Conservation (phyloP, 2,797 vertebrate species). For the Channa striata region DNA sequence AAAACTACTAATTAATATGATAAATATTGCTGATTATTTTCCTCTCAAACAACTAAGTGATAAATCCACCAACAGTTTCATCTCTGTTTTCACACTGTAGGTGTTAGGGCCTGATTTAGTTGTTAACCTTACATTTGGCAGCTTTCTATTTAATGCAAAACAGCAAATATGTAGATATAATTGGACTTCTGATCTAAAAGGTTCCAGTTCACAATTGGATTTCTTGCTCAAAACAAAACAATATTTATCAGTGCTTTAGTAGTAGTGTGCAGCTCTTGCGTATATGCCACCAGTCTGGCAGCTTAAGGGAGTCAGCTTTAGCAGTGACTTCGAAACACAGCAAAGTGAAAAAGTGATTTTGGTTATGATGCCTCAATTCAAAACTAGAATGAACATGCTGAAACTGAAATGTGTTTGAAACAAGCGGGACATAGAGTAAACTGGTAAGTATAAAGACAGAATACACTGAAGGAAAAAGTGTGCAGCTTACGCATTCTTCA, state of each 20-base stretch:
- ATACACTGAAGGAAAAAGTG: too few relatives aligned
- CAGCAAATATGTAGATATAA: not conserved
- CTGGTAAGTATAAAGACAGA: too few relatives aligned
- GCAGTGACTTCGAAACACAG: slow-evolving; percentile 14
- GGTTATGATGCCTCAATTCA: slow-evolving; percentile 5
- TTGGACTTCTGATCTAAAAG: not conserved
- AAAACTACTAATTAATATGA: not conserved
- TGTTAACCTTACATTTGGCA: not conserved
- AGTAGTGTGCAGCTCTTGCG: not conserved
- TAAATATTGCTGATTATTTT: not conserved
- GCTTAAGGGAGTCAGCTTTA: slow-evolving; percentile 11
- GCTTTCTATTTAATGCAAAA: slow-evolving; percentile 1
- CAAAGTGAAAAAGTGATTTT: slow-evolving; percentile 22
- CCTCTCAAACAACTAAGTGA: not conserved
- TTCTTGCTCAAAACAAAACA: not conserved
- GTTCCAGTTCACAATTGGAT: not conserved
- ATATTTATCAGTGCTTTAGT: not conserved
- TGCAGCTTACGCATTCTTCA: too few relatives aligned
- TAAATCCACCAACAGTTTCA: not conserved
- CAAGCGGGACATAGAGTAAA: slow-evolving; percentile 18
- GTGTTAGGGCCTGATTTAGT: not conserved
- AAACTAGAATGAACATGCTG: not conserved
- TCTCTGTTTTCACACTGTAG: not conserved
- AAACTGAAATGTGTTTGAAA: slow-evolving; percentile 35
- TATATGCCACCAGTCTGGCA: slow-evolving; percentile 15